These are phyloP conservation scores for Perizoma flavofasciatum DNA, from an alignment of 2,888 invertebrate genomes.

Conservation along the genomic window DNA sequence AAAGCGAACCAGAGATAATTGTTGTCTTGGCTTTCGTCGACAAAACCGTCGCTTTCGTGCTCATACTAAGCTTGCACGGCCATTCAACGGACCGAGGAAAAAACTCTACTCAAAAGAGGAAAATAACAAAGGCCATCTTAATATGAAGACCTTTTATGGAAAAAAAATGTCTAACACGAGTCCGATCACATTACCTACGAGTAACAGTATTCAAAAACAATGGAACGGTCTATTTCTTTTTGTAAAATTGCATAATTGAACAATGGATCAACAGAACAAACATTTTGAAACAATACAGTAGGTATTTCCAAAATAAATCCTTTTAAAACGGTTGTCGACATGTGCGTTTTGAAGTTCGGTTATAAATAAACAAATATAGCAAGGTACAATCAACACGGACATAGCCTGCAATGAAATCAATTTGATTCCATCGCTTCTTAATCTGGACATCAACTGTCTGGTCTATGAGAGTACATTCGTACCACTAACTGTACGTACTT, in stretches of 20 bases:
- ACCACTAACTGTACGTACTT: no score
- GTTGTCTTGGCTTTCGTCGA: no score
- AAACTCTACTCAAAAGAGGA: no score
- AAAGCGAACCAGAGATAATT: no score
- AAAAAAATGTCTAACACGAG: conserved; percentile 22
- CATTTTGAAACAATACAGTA: conserved; percentile 37
- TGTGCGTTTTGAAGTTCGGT: conserved; percentile 15
- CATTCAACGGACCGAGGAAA: no score
- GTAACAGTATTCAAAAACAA: conserved; percentile 61
- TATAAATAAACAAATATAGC: conserved; percentile 17
- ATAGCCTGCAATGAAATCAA: neutral
- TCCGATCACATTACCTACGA: conserved; percentile 49
- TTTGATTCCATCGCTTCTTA: conserved; percentile 6
- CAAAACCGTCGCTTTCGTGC: no score
- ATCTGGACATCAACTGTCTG: conserved; percentile 10
- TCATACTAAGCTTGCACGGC: no score
- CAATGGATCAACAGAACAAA: conserved; percentile 53
- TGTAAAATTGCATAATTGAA: conserved; percentile 45
- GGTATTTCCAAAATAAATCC: conserved; percentile 24
- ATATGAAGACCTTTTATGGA: no score
- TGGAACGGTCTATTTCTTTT: conserved; percentile 48
- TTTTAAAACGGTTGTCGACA: conserved; percentile 13
- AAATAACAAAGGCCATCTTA: no score
- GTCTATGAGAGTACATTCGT: neutral
- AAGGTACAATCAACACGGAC: conserved; percentile 9